These are phyloP conservation scores for Caenorhabditis sp. DNA, from an alignment of 2,888 invertebrate species.

Conservation along the genomic window DNA sequence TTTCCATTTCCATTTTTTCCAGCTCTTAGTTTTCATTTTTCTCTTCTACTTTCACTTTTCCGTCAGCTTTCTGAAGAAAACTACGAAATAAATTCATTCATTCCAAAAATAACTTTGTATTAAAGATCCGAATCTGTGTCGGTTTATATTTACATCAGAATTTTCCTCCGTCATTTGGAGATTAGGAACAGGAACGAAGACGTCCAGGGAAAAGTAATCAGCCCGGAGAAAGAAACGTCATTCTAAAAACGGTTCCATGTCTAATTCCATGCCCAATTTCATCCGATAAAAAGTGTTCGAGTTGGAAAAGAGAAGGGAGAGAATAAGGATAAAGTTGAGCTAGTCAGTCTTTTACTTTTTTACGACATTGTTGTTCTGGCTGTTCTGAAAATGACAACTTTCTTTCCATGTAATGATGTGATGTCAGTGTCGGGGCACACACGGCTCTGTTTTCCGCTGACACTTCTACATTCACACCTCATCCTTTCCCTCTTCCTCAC, in stretches of 20 bases:
- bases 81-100: conserved; percentile 20
- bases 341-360: conserved; percentile 18
- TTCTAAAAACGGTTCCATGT: background rate
- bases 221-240: conserved; percentile 9
- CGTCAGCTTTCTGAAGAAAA: background rate
- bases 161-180: conserved; percentile 47
- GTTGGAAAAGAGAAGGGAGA: too few species aligned
- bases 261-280: too few species aligned
- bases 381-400: conserved; percentile 51
- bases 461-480: conserved; percentile 12
- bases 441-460: conserved; percentile 8
- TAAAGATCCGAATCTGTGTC: background rate
- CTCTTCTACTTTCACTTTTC: background rate
- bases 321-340: too few species aligned
- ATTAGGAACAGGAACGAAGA: conserved; percentile 46
- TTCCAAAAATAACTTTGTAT: conserved; percentile 43
- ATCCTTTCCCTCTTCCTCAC: background rate
- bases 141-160: background rate
- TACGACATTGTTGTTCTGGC: conserved; percentile 57
- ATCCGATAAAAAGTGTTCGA: conserved; percentile 22
- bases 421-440: conserved; percentile 15
- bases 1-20: background rate
- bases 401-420: background rate
- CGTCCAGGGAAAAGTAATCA: conserved; percentile 6
- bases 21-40: background rate